Base-by-base conservation (phyloP, 30 jellyfish, hydroid and myxozoan species). In the Aurelia coerulea region DNA sequence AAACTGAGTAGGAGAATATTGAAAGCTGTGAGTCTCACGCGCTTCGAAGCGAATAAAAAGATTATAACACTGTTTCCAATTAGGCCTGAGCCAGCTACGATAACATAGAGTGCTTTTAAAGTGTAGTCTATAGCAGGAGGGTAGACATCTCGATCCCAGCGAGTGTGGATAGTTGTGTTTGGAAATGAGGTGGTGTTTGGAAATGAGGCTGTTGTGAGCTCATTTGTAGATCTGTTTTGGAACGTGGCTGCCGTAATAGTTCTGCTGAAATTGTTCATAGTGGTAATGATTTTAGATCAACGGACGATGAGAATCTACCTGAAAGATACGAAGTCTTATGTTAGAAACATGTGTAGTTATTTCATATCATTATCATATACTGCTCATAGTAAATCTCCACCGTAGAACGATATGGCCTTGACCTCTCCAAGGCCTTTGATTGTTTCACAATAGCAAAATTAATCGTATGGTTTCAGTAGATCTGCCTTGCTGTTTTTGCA, bases 1-100 rank as follows among this genome's bases (percentile, higher is more conserved):
- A 94, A 88, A 67, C 84, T 88, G 72, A 94, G 73, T 18, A 94
- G 86, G 34, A 88, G 79, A 31, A 88, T 72, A 59, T 94, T 94
- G 84, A 94, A 88, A 18, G 96, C 83, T 9, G 88, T 65, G 68
- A 72, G 77, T 32, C 35, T 37, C 6, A 88, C 89, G 58, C 77
- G 73, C 63, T 69, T 78, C 65, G 85, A 75, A 13, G 74, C 84
- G 32, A 88, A 78, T 32, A 88, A 12, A 53, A 78, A 70, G 58
- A 73, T 51, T 11, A 88, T 66, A 54, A 88, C 64, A 31, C 96
- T 73, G 73, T 88, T 88, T 23, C 89, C 88, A 23, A 88, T 23
- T 16, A 88, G 32, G 65, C 90, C 90, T 8, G 80, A 33, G 14
- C 39, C 50, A 46, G 90, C 91, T 5, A 88, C 88, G 15, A 88